Evolutionary conservation across 1,140 invertebrate genomes (phyloP).

Genomic region (Megalonaias nervosa): DNA sequence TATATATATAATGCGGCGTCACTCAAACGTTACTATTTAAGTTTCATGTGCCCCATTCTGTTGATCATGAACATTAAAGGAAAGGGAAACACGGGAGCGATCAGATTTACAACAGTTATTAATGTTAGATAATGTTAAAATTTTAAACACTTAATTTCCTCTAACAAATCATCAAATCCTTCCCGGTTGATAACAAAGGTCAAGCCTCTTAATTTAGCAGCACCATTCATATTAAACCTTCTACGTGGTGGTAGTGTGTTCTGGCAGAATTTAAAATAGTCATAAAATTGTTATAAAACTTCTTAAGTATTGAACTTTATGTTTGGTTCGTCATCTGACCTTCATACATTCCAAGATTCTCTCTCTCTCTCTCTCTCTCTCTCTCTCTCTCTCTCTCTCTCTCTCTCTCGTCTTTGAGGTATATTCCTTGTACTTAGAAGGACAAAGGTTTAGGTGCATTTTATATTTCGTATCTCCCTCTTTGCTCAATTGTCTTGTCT

Average conservation of each 20-base stretch:
- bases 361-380: too few species aligned
- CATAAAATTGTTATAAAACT: too few species aligned
- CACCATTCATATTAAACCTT: too few species aligned
- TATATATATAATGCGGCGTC: too few species aligned
- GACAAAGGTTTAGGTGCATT: background rate
- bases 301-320: too few species aligned
- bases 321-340: too few species aligned
- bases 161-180: background rate
- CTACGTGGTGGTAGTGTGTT: too few species aligned
- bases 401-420: background rate
- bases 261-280: too few species aligned
- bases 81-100: background rate
- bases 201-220: too few species aligned
- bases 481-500: constrained; percentile 18
- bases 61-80: background rate
- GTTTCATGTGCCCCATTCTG: background rate
- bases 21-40: background rate
- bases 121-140: background rate
- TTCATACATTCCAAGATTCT: too few species aligned
- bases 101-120: background rate
- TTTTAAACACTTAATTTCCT: background rate
- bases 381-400: background rate
- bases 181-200: too few species aligned
- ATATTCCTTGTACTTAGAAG: background rate
- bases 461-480: background rate